phyloP scores from a whole-genome alignment of 2,797 vertebrate genomes.

The Poecilia wingei region DNA sequence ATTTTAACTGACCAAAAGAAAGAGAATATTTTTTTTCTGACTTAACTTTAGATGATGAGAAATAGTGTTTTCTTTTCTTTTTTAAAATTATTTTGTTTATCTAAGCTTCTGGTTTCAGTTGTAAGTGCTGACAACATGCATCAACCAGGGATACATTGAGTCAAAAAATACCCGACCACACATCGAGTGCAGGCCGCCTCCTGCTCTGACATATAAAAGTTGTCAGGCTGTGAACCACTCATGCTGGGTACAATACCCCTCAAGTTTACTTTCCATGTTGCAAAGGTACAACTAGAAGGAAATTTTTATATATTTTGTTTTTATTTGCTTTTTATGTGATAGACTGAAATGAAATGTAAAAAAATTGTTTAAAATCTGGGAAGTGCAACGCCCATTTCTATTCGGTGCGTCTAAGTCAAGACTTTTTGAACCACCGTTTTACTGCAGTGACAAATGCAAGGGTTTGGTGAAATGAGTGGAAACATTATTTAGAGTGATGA shows the following conservation, averaged over 20 bases:
- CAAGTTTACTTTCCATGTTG: background rate
- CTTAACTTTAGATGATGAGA: background rate
- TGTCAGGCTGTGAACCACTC: background rate
- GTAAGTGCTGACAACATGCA: conserved; percentile 44
- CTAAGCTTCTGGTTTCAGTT: background rate
- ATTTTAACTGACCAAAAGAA: background rate
- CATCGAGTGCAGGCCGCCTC: background rate
- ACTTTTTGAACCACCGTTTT: background rate
- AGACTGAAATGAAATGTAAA: background rate
- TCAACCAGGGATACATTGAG: conserved; percentile 28
- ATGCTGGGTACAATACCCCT: background rate
- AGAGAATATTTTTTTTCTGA: background rate
- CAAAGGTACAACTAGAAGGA: background rate
- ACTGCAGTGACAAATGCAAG: background rate
- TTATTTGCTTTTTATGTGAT: background rate
- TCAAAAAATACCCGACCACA: background rate
- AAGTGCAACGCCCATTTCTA: background rate
- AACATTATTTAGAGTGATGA: background rate
- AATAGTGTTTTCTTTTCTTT: no score
- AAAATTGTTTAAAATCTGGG: background rate
- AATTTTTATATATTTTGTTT: background rate
- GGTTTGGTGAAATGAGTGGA: background rate
- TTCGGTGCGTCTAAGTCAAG: background rate
- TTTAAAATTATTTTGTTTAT: no score
- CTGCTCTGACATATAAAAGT: background rate